Evolutionary conservation across 1,140 invertebrate species (phyloP), one percentile per base, ranked within the genome.

Genomic region (Macrocentrus cingulum): DNA sequence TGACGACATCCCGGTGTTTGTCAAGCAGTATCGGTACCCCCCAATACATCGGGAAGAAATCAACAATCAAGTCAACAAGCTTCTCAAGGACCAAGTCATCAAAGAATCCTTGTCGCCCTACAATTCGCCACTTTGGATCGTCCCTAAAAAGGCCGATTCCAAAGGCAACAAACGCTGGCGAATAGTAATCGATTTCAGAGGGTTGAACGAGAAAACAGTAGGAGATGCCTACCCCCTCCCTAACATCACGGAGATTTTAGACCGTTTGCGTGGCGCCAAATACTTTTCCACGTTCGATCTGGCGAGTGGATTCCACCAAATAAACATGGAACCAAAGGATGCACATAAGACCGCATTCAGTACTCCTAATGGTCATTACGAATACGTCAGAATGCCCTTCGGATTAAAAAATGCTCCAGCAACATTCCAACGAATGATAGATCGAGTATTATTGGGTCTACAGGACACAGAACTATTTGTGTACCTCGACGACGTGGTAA

Each of bases 121-220:
- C 15, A 32, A 50, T 18, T 32, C 23, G 8, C 48, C 46, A 22
- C 19, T 49, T 2, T 49, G 22, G 46, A 49, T 49, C 11, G 46
- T 49, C 23, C 46, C 46, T 2, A 49, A 49, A 23, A 49, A 49
- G 32, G 11, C 46, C 11, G 46, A 49, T 25, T 2, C 46, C 1
- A 22, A 23, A 4, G 46, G 22, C 5, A 49, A 49, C 1, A 49
- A 49, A 25, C 5, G n/a, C 11, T 49, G 19, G 46, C 19, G 46
- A 2, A 8, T 49, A 13, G 46, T 49, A 25, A 25, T 49, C 4
- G 19, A 49, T 23, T 23, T 23, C 15, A 2, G 22, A 25, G 22
- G 1, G 4, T 29, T 49, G n/a, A 49, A 49, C 20, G 22, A 49
- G 13, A 25, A 49, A 16, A 49, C 46, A 1, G 32, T 49, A 4